Evolutionary conservation across 1,140 invertebrate genomes (phyloP).

Genomic region (Nephotettix cincticeps): DNA sequence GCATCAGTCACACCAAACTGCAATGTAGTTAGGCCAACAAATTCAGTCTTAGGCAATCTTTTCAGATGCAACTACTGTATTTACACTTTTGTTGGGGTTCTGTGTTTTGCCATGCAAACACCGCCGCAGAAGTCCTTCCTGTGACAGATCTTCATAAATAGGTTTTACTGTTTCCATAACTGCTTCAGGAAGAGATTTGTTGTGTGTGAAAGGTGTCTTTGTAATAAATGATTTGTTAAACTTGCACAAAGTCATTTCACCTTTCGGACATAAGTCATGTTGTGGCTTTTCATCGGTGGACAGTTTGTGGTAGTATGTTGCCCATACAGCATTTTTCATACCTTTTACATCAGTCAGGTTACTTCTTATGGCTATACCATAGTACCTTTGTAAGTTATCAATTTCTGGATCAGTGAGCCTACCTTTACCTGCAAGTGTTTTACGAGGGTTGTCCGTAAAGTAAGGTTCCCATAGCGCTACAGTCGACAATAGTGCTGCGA

Average conservation of each 20-base stretch:
- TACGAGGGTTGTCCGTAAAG: no score
- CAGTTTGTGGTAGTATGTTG: constrained; percentile 23
- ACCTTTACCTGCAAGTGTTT: not conserved
- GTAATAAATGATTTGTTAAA: not conserved
- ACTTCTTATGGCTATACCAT: constrained; percentile 24
- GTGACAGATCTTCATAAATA: not conserved
- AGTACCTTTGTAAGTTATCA: constrained; percentile 11
- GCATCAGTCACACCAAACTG: not conserved
- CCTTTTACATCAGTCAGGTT: constrained; percentile 4
- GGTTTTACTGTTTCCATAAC: not conserved
- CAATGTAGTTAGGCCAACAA: not conserved
- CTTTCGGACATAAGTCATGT: constrained; percentile 36
- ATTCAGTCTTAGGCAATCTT: not conserved
- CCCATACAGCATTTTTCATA: constrained; percentile 28
- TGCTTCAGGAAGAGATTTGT: not conserved
- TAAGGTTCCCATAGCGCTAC: no score
- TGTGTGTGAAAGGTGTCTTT: not conserved
- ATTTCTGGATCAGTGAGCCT: not conserved
- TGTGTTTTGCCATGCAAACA: constrained; percentile 3
- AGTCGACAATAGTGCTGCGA: no score
- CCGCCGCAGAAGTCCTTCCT: not conserved
- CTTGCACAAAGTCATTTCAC: not conserved
- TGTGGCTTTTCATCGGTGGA: constrained; percentile 18
- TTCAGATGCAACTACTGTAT: no score
- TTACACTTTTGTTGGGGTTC: not conserved